Percentiles rank a stretch among this genome's conserved stretches.
Conservation (phyloP, 2,113 vertebrate species). For the Pitta sordida region DNA sequence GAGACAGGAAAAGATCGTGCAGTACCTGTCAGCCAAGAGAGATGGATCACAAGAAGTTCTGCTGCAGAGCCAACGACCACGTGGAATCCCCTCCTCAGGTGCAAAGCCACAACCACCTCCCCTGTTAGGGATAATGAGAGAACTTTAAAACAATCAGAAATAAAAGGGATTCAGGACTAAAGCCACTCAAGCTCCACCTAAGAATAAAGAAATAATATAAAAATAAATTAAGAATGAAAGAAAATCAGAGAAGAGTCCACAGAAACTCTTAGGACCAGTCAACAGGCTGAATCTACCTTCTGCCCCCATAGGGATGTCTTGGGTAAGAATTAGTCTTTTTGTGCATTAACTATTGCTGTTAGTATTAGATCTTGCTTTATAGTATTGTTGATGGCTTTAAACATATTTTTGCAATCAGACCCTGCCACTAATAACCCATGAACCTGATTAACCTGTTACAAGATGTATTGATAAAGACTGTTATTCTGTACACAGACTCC, state of each 20-base stretch:
- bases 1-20: not conserved
- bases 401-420: not conserved
- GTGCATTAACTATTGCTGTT: not conserved
- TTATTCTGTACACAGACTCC: not conserved
- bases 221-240: not conserved
- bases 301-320: not conserved
- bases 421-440: not conserved
- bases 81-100: not conserved
- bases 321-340: not conserved
- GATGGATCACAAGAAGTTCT: not conserved
- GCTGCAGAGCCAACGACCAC: not conserved
- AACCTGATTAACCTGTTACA: not conserved
- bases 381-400: not conserved
- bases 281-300: not conserved
- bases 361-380: not conserved
- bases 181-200: not conserved
- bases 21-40: not conserved
- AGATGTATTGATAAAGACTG: not conserved
- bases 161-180: not conserved
- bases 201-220: not conserved
- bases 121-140: not conserved
- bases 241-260: not conserved
- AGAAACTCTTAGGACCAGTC: not conserved
- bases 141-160: not conserved
- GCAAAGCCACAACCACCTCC: not conserved